Evolutionary conservation across 1,140 invertebrate genomes (phyloP).

Genomic region (Zaprionus ornatus): DNA sequence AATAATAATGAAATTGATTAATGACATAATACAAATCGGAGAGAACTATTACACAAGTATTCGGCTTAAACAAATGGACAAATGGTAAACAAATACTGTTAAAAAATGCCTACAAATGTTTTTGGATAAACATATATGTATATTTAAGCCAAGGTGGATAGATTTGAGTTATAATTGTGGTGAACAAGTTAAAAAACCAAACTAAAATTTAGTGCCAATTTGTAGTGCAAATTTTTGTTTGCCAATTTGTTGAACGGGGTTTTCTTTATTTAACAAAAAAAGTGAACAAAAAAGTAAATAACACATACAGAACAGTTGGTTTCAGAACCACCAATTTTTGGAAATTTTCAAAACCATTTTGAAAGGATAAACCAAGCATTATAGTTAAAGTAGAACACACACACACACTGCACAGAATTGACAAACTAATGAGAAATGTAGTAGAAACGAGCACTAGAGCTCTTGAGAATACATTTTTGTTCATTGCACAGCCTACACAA

Average conservation of each 20-base stretch:
- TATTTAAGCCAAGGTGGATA: constrained; percentile 57
- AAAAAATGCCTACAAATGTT: constrained; percentile 61
- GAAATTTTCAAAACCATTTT: constrained; percentile 56
- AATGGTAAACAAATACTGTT: neutral
- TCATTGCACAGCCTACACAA: constrained; percentile 35
- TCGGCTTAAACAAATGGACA: constrained; percentile 29
- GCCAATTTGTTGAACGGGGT: constrained; percentile 42
- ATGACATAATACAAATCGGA: constrained; percentile 51
- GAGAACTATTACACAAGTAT: constrained; percentile 39
- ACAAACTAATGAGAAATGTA: constrained; percentile 35
- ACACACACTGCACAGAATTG: constrained; percentile 32
- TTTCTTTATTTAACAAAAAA: constrained; percentile 51
- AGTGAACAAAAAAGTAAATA: constrained; percentile 19
- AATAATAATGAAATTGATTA: constrained; percentile 61
- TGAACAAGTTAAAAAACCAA: constrained; percentile 46
- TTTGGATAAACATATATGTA: constrained; percentile 74
- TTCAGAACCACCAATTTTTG: constrained; percentile 81
- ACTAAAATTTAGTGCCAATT: constrained; percentile 76
- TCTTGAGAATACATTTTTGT: constrained; percentile 20
- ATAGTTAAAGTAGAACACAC: constrained; percentile 13
- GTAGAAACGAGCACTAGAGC: constrained; percentile 22
- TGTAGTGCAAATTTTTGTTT: constrained; percentile 81
- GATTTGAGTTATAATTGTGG: constrained; percentile 72
- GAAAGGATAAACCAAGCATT: constrained; percentile 16
- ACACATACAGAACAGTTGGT: constrained; percentile 64